Conservation (phyloP, 2,888 invertebrate species). For the Orthosia gracilis region DNA sequence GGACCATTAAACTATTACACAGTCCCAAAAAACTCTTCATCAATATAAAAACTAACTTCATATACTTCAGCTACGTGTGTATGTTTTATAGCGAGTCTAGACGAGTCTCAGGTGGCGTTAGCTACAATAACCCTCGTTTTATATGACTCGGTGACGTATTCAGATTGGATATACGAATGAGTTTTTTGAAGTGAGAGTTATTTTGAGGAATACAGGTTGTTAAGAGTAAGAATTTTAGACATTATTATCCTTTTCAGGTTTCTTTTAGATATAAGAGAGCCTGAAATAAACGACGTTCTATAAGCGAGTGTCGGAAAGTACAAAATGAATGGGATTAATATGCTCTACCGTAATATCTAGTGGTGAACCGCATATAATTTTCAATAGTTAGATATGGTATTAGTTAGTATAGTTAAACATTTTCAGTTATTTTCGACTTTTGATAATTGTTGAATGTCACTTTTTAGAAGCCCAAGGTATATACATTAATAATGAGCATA, state of each 20-base stretch:
- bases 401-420: no score
- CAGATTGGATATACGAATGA: conserved; percentile 41
- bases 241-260: background rate
- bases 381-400: no score
- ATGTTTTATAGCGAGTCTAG: conserved; percentile 60
- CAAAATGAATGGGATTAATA: no score
- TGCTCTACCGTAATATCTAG: no score
- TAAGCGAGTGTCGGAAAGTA: no score
- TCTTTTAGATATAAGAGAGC: background rate
- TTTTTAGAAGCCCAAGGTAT: no score
- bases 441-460: no score
- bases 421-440: no score
- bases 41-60: background rate
- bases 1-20: background rate
- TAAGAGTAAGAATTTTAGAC: background rate
- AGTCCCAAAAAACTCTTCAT: background rate
- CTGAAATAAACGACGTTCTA: no score
- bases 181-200: conserved; percentile 40
- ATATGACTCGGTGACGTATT: conserved; percentile 40
- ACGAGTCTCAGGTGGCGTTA: conserved; percentile 73
- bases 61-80: conserved; percentile 60
- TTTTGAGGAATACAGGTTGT: conserved; percentile 4
- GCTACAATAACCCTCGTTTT: conserved; percentile 59
- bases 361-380: no score
- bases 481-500: no score